Evolutionary conservation across 2,888 invertebrate species (phyloP).

Genomic region (Dryobota labecula): DNA sequence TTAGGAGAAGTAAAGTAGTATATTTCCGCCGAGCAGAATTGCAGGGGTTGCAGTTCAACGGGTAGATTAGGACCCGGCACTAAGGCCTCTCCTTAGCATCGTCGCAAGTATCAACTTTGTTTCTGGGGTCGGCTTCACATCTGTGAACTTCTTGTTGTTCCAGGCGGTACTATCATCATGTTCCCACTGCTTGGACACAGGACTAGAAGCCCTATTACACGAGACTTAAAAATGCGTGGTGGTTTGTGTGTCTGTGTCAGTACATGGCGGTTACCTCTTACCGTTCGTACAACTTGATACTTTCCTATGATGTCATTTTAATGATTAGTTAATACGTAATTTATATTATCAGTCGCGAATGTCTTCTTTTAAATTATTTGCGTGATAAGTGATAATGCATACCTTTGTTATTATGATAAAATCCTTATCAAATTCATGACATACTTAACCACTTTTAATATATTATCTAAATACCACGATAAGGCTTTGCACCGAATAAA

Average conservation of each 20-base stretch:
- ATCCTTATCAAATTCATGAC: constrained; percentile 32
- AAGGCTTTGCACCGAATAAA: neutral
- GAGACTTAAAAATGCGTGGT: no score
- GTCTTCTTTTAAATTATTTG: constrained; percentile 15
- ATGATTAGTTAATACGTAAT: neutral
- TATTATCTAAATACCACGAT: constrained; percentile 13
- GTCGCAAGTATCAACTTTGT: neutral
- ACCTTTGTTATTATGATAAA: constrained; percentile 26
- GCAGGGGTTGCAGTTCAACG: neutral
- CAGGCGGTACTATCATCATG: no score
- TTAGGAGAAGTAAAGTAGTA: neutral
- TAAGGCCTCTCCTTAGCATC: neutral
- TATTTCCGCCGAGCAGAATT: neutral
- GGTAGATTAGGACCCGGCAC: neutral
- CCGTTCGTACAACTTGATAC: neutral
- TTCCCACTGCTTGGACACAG: no score
- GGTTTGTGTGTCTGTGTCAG: no score
- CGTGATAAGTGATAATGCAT: constrained; percentile 14
- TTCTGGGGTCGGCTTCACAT: neutral
- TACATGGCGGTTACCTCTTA: neutral
- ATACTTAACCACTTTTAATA: constrained; percentile 6
- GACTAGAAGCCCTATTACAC: neutral
- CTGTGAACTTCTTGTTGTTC: neutral
- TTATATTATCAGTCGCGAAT: neutral
- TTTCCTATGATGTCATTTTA: constrained; percentile 12